Evolutionary conservation across 2,113 vertebrate species (phyloP).

Genomic region (Nipponia nippon): DNA sequence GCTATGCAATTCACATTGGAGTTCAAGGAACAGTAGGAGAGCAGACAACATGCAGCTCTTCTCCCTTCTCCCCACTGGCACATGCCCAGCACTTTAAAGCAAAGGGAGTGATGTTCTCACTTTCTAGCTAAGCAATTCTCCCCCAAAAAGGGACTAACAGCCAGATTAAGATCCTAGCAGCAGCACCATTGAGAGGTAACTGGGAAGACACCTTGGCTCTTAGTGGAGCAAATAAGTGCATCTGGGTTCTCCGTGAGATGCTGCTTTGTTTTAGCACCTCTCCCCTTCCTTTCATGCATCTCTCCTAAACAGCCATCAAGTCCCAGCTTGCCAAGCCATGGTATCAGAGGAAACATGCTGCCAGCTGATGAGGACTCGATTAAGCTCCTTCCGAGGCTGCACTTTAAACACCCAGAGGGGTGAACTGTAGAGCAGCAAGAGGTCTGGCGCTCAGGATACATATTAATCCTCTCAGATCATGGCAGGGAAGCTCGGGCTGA

Average conservation of each 20-base stretch:
- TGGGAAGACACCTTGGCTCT: neutral
- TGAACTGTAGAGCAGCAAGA: neutral
- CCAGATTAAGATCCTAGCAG: neutral
- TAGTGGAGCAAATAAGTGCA: neutral
- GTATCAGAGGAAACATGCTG: neutral
- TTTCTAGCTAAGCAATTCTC: neutral
- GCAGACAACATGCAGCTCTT: fast-evolving
- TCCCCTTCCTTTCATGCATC: neutral
- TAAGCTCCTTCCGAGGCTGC: neutral
- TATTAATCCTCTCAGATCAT: neutral
- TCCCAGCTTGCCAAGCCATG: neutral
- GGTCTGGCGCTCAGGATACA: neutral
- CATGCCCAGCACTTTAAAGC: fast-evolving
- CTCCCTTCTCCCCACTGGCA: neutral
- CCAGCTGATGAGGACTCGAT: neutral
- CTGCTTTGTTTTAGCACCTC: neutral
- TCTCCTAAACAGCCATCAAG: neutral
- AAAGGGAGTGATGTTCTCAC: neutral
- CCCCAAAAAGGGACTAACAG: neutral
- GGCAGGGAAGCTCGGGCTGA: neutral
- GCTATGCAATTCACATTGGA: neutral
- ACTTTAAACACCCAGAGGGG: neutral
- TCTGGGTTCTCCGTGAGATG: neutral
- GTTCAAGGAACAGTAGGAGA: neutral
- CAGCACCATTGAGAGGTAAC: neutral